Evolutionary conservation across 1,140 invertebrate genomes (phyloP), one percentile per base, ranked within the genome.

Genomic region (Zaprionus kolodkinae): DNA sequence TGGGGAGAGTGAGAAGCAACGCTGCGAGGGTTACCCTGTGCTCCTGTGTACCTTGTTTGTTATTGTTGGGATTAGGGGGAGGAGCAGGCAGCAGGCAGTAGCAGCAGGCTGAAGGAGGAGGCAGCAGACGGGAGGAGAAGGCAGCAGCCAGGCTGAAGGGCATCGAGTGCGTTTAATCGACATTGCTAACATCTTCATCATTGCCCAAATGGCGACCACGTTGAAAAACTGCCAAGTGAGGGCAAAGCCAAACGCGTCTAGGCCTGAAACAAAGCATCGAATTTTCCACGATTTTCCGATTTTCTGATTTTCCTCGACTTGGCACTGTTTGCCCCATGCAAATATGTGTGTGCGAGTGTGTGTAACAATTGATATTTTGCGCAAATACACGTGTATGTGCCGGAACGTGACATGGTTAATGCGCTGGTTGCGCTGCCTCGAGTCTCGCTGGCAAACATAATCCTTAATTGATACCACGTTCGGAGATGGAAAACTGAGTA

Each of bases 171-270:
- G 60, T 80, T 86, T 79, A 88, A 91, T 83, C 74, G 72, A 76
- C 82, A 86, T 68, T 76, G 84, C 50, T 78, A 89, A 83, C 89
- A 91, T 91, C 89, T 91, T 89, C 89, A 89, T 89, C 67, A 73
- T 55, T 69, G 72, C 71, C 52, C 59, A 52, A 62, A 78, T 66
- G 43, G 55, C 56, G 69, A 27, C 56, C 52, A 72, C 69, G 57
- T 60, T 65, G 56, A 67, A 59, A 66, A 78, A 78, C 72, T 78
- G 78, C 50, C 68, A 78, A 82, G 71, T 66, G 71, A 15, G 15
- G n/a, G 6, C 78, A 57, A 62, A 25, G 6, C 15, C 5, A 83
- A 68, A 57, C 75, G 67, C 75, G 62, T 48, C 38, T 21, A 30
- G 27, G 33, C 40, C 38, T 45, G 5, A 57, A 35, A 57, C n/a